Base-by-base conservation (phyloP, 2,113 vertebrate genomes). In the Oenanthe melanoleuca region DNA sequence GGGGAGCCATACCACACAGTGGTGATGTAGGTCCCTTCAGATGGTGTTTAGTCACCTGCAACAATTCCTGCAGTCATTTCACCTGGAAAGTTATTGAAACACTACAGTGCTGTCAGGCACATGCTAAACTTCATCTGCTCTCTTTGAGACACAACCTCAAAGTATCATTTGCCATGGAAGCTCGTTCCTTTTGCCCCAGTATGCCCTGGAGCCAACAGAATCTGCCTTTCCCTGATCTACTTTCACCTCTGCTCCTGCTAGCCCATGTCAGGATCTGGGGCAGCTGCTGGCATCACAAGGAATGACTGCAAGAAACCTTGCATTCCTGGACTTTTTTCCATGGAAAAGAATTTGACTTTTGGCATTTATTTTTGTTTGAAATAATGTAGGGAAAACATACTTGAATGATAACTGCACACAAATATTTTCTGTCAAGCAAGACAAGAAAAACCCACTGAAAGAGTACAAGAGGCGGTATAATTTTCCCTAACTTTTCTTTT, bases 321-420 rank as follows among this genome's bases (percentile, higher is more conserved):
- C 47, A 55, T n/a, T 33, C 42, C 25, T 29, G 40, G 47, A 34
- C 7, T 3, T 52, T 56, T 18, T 40, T 49, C 44, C 18, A 14
- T n/a, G 49, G 44, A 82, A 94, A 81, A 64, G 28, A 44, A 67
- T 60, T 63, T 42, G 34, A 84, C 65, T 88, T 89, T 53, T 45
- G n/a, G 44, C 45, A 19, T 66, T 89, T 64, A 42, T 87, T 93
- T 93, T 88, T 81, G 40, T 81, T 82, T 93, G 45, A 92, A 93
- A 73, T 73, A 80, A 88, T 1, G 2, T 20, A 79, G 56, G 40
- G 47, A 71, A 93, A 80, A 66, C 80, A 65, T 26, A 53, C 44
- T 75, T 53, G 86, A 93, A 66, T 7, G 56, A 37, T 53, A 88
- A 84, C 22, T 93, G 49, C 44, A 67, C 18, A 47, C 47, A 88